Evolutionary conservation across 2,113 vertebrate genomes (phyloP), one percentile per base, ranked within the genome.

Genomic region (Onychostruthus taczanowskii): DNA sequence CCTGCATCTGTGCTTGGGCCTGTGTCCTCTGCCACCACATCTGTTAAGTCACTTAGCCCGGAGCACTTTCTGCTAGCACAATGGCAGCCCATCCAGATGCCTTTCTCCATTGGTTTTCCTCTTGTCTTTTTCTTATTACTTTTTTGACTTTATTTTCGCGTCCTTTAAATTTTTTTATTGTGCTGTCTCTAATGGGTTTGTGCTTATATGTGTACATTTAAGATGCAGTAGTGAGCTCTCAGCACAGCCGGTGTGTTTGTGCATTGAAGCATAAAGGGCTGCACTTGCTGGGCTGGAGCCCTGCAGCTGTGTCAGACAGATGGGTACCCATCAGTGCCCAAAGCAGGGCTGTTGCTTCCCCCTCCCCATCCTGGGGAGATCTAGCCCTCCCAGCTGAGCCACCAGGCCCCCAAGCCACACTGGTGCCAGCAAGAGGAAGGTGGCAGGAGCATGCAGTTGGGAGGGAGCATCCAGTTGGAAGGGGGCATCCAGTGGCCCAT

Each of bases 51-150:
- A 2, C 28, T 52, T 55, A 50, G 62, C 35, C 6, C 2, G 3
- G 17, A 61, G 16, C 11, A 2, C 2, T 5, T 39, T 41, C 22
- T 72, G 26, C 52, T 37, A 50, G 16, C 46, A 44, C 0, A 0
- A 8, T 20, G n/a, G 66, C n/a, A 66, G 16, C 19, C 81, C 43
- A n/a, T 47, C 41, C 3, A 6, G 21, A 7, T 39, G 8, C 11
- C 37, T 84, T 78, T 56, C 41, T 74, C 35, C 17, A 4, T 22
- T 27, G 21, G 7, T 62, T 78, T 75, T 69, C 56, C 23, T 61
- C 16, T 61, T 39, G 4, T 24, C 21, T 53, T 52, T 31, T 37
- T 53, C 5, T 73, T 56, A 24, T 0, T 52, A 22, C 11, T 50
- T 70, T 62, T 78, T 56, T 30, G 0, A 12, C 12, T 47, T 69